Evolutionary conservation across 2,888 invertebrate species (phyloP).

Genomic region (Drosophila birchii): DNA sequence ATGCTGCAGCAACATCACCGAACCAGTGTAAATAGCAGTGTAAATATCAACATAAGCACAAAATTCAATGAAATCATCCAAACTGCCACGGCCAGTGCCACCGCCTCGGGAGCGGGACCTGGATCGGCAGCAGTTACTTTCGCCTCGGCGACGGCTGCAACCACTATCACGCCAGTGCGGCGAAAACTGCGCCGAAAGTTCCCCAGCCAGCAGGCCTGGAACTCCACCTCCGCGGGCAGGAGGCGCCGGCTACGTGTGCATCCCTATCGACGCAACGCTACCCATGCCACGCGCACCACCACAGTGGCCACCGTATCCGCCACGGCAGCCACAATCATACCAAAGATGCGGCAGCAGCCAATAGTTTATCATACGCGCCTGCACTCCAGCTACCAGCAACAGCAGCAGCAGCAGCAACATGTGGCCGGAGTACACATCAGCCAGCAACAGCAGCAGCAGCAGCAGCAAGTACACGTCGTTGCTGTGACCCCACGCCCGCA

Average conservation of each 20-base stretch:
- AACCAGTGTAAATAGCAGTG: slow-evolving; percentile 78
- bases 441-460: slow-evolving; percentile 60
- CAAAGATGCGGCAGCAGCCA: slow-evolving; percentile 65
- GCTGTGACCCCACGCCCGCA: slow-evolving; percentile 55
- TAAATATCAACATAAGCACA: slow-evolving; percentile 75
- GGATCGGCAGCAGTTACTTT: slow-evolving; percentile 43
- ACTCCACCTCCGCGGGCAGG: slow-evolving; percentile 53
- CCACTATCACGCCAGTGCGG: slow-evolving; percentile 56
- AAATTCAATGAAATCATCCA: slow-evolving; percentile 79
- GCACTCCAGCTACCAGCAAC: slow-evolving; percentile 59
- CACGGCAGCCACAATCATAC: slow-evolving; percentile 54
- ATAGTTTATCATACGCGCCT: slow-evolving; percentile 65
- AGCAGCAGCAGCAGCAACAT: slow-evolving; percentile 61
- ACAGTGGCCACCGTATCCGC: slow-evolving; percentile 55
- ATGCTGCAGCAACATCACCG: slow-evolving; percentile 67
- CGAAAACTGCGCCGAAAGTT: slow-evolving; percentile 78
- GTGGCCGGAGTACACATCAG: slow-evolving; percentile 46
- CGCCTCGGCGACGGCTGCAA: slow-evolving; percentile 43
- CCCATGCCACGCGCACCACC: slow-evolving; percentile 76
- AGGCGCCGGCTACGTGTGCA: slow-evolving; percentile 68
- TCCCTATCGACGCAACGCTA: slow-evolving; percentile 69
- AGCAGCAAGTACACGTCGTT: slow-evolving; percentile 57
- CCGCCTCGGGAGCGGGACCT: slow-evolving; percentile 41
- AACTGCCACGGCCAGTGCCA: slow-evolving; percentile 53
- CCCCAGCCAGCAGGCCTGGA: slow-evolving; percentile 43